Evolutionary conservation across 2,797 vertebrate species (phyloP), one percentile per base, ranked within the genome.

Genomic region (Lutjanus campechanus): DNA sequence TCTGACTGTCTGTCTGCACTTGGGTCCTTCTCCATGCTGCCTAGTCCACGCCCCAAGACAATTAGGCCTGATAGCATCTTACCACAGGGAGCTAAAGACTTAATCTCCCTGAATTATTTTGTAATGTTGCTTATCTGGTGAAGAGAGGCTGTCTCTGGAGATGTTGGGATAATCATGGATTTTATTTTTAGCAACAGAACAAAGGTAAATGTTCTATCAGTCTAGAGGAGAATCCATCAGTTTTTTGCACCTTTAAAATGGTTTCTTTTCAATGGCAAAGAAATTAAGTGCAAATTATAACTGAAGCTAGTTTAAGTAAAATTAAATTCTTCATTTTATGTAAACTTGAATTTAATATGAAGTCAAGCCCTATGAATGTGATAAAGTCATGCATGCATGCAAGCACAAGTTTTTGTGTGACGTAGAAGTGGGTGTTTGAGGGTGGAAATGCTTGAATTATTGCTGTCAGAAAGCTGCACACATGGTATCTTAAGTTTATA

Each of bases 401-500:
- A 55, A 25, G 53, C 5, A 25, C 13, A 36, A 11, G 2, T 58
- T 58, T 17, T 5, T 59, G 15, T 2, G 8, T 54, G 11, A 54
- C 17, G 50, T 19, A 10, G 13, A 8, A 6, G 58, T 56, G 16
- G 16, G 40, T 70, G 41, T 50, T 17, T 59, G 13, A 20, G 55
- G 15, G 13, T 58, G 55, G 29, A 58, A 56, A 55, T 58, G 62
- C 62, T 49, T 60, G 68, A 68, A 72, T 69, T 67, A n/a, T 47
- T 63, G 68, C 64, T 74, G 58, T 4, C 51, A 54, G 50, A 54
- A 53, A 54, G 50, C 19, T n/a, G 25, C 49, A 68, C 43, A 65
- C 16, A 53, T 15, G 44, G n/a, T 40, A 71, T 80, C 61, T 40
- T 41, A 47, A 59, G 46, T 77, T 67, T 75, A 25, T 15, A 66